Conservation (phyloP, 2,888 invertebrate species). For the Linyphia triangularis region DNA sequence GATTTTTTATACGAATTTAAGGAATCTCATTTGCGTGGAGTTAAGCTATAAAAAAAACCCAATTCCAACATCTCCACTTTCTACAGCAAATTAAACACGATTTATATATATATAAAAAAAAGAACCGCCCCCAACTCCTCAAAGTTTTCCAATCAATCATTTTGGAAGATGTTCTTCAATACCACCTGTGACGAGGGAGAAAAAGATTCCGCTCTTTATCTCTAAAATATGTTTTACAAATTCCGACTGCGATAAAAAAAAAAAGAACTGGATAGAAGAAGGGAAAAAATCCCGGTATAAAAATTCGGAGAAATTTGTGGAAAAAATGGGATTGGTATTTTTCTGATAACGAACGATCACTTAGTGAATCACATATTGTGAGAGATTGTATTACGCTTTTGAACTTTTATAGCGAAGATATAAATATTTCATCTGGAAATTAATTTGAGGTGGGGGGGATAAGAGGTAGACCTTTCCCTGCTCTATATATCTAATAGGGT, state of each 20-base stretch:
- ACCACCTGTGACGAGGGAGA: constrained; percentile 37
- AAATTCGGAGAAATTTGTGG: background rate
- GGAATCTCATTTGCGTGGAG: too few species aligned
- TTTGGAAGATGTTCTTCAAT: constrained; percentile 48
- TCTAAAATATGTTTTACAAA: constrained; percentile 54
- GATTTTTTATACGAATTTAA: too few species aligned
- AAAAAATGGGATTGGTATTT: constrained; percentile 15
- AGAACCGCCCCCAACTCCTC: constrained; percentile 28
- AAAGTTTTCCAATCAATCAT: constrained; percentile 58
- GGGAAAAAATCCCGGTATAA: constrained; percentile 4
- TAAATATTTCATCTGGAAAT: too few species aligned
- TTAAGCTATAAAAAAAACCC: too few species aligned
- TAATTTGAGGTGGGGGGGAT: too few species aligned
- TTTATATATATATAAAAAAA: constrained; percentile 19
- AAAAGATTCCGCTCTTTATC: constrained; percentile 54
- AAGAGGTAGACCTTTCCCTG: too few species aligned
- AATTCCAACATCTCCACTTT: background rate
- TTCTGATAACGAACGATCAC: constrained; percentile 47
- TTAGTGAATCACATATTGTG: constrained; percentile 31
- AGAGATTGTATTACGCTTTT: constrained; percentile 30
- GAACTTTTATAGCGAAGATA: constrained; percentile 1
- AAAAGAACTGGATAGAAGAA: constrained; percentile 10
- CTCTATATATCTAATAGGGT: too few species aligned
- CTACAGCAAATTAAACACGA: constrained; percentile 3
- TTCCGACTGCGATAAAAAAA: constrained; percentile 41